Base-by-base conservation (phyloP, 1,140 invertebrate species). In the Leptonema lineaticorne region DNA sequence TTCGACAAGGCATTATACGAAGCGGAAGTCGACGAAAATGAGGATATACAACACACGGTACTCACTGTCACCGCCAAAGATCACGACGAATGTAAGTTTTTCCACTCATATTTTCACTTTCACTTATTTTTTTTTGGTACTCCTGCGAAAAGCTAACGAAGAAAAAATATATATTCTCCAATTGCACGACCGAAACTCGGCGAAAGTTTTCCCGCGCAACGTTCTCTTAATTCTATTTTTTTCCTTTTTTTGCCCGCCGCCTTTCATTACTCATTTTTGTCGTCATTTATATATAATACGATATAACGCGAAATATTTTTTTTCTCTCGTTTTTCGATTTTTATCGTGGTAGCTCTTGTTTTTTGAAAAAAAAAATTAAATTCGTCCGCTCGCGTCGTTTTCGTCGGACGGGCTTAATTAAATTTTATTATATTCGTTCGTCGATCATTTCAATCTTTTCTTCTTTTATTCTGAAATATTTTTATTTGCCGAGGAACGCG, bases 41-140 rank as follows among this genome's bases (percentile, higher is more conserved):
- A 97, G 80, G 95, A 97, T 79, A 96, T 97, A 74, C 94, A 97
- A 75, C 93, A 96, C 77, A 95, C 94, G 16, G 94, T 98, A 11
- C 92, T 97, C 77, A 96, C 94, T 45, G 94, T 98, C 81, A 96
- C 94, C 80, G 96, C 96, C 84, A 96, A 97, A 85, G 95, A 98
- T 88, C 91, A 94, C 85, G 96, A 98, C 85, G 95, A 97, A 87
- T 97, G 95, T 96, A 85, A 95, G 93, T 93, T 81, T 72, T 67
- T 45, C 53, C 14, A 58, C 64, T 63, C 8, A 16, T 30, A 29
- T 58, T 58, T 56, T 11, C 30, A 29, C 7, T 11, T 58, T 58
- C 9, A 18, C 24, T n/a, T n/a, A n/a, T n/a, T n/a, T n/a, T n/a
- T n/a, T n/a, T n/a, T n/a, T n/a, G n/a, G n/a, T n/a, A n/a, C n/a